Conservation (phyloP, 2,797 vertebrate genomes). For the Sebastolobus altivelis region DNA sequence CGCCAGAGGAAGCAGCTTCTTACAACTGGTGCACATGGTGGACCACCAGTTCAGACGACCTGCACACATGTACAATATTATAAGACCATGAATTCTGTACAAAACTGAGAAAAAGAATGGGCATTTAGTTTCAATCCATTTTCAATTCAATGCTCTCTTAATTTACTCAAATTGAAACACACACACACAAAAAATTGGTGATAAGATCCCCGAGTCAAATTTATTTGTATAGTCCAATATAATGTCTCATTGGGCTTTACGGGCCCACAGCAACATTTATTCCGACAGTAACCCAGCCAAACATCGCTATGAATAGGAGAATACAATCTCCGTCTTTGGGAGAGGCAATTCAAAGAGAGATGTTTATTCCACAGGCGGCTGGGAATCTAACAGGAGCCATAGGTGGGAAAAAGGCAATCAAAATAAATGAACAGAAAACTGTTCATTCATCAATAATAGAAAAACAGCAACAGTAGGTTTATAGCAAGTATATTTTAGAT, state of each 20-base stretch:
- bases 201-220: neutral
- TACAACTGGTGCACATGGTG: constrained; percentile 96
- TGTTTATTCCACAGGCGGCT: neutral
- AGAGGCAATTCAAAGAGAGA: neutral
- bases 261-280: neutral
- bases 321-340: neutral
- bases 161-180: neutral
- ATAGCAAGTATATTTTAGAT: neutral
- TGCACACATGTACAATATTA: constrained; percentile 67
- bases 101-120: neutral
- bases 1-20: constrained; percentile 96
- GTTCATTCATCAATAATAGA: neutral
- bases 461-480: neutral
- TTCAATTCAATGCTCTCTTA: neutral
- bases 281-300: neutral
- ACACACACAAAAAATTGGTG: neutral
- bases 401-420: neutral
- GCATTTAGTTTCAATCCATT: neutral
- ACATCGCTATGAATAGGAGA: neutral
- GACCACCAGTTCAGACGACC: constrained; percentile 99
- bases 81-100: neutral
- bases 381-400: neutral
- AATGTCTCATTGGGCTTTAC: neutral
- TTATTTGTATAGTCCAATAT: neutral
- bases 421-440: neutral